phyloP scores from a whole-genome alignment of 2,113 vertebrate species.

The Tachycineta bicolor region DNA sequence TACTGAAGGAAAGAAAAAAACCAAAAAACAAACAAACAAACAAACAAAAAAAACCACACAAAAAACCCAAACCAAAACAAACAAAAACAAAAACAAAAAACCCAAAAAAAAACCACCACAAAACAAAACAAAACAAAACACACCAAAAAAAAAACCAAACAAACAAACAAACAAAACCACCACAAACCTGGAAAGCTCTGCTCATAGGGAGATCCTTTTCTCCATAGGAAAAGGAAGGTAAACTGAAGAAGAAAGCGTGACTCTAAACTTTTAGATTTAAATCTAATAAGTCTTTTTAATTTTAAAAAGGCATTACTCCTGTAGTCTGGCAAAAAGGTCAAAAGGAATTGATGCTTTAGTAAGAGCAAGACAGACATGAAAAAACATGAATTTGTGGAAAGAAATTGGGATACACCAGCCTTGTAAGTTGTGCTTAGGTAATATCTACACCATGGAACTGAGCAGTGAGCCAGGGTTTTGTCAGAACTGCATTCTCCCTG shows the following conservation, averaged over 20 bases:
- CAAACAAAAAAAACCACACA: too few species aligned
- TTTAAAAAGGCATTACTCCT: not conserved
- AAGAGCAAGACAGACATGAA: not conserved
- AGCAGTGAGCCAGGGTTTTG: not conserved
- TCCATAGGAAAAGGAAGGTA: not conserved
- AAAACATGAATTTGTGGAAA: not conserved
- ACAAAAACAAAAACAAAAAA: too few species aligned
- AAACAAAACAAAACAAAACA: too few species aligned
- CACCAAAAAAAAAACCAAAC: too few species aligned
- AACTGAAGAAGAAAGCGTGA: not conserved
- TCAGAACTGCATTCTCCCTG: not conserved
- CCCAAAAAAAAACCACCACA: too few species aligned
- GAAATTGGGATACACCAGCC: not conserved
- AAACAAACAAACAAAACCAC: too few species aligned
- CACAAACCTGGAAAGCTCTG: not conserved
- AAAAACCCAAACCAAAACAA: too few species aligned
- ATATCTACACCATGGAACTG: not conserved
- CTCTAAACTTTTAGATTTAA: not conserved
- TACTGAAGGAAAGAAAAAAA: not conserved
- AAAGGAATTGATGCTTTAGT: not conserved
- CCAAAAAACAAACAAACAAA: too few species aligned
- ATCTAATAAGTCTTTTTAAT: not conserved
- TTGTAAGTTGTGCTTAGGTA: not conserved
- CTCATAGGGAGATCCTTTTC: not conserved
- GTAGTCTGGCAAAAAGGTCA: not conserved